These are phyloP conservation scores for Acronicta aceris DNA, from an alignment of 2,888 invertebrate genomes.

Conservation along the genomic window DNA sequence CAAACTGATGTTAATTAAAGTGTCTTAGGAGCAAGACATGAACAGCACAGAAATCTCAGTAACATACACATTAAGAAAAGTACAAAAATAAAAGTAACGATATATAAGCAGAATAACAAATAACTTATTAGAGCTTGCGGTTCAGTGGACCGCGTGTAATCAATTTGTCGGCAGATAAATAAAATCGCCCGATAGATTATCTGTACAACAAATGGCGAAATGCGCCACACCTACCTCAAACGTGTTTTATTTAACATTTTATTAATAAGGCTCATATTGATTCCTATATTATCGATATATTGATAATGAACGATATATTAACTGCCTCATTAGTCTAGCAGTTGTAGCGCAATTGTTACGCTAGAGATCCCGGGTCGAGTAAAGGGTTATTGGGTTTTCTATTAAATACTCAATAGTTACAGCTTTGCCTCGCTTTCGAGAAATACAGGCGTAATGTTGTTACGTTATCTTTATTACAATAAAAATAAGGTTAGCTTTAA, in stretches of 20 bases:
- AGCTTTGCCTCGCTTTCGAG: too few species aligned
- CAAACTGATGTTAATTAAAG: too few species aligned
- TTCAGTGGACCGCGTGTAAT: constrained; percentile 60
- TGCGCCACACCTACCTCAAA: constrained; percentile 26
- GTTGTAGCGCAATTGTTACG: too few species aligned
- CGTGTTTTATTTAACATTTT: constrained; percentile 34
- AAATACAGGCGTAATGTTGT: too few species aligned
- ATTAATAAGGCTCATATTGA: constrained; percentile 23
- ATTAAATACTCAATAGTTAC: too few species aligned
- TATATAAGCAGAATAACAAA: constrained; percentile 47
- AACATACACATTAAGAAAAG: constrained; percentile 9
- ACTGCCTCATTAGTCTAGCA: too few species aligned
- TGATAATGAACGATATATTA: neutral
- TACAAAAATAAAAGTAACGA: constrained; percentile 32
- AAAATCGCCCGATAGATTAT: constrained; percentile 46
- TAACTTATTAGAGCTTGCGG: constrained; percentile 57
- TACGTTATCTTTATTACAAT: too few species aligned
- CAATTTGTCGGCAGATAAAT: constrained; percentile 58
- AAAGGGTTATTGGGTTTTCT: too few species aligned
- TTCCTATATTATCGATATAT: constrained; percentile 1
- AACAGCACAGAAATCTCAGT: too few species aligned
- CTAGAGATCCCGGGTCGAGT: too few species aligned
- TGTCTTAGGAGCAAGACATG: too few species aligned
- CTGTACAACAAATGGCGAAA: constrained; percentile 21
- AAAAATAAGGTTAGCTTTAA: too few species aligned